Evolutionary conservation across 2,797 vertebrate species (phyloP), one percentile per base, ranked within the genome.

Genomic region (Chaetodon trifasciatus): DNA sequence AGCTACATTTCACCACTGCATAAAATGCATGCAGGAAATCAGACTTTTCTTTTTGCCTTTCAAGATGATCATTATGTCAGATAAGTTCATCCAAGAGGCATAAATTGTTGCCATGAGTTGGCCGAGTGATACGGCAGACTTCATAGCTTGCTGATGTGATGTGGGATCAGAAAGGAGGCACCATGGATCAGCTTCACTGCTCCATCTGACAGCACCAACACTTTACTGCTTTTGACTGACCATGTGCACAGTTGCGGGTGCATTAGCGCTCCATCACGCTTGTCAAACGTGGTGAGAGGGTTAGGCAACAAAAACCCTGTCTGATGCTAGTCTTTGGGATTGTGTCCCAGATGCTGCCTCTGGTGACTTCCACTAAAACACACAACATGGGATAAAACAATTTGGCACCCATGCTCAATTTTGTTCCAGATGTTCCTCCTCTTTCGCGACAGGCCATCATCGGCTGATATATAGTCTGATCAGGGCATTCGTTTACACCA

Each of bases 261-360:
- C 28, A 56, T 58, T 42, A 35, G 63, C 49, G 44, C 28, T 69
- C 49, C 28, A 13, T 79, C 57, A 52, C 49, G 46, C 7, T 6
- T 66, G 61, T 57, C 32, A 67, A 72, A 44, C 6, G 17, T 55
- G 21, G 21, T 0, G 4, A 53, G 24, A 65, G 17, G 39, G n/a
- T n/a, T n/a, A 44, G 17, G n/a, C 7, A 60, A 42, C 52, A 57
- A 69, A 46, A 5, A 12, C 12, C 42, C 42, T 44, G 11, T 49
- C n/a, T 11, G 28, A 50, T 0, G 3, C 37, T 39, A 1, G 21
- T 56, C 32, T 40, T 39, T 6, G 12, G 52, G 53, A 66, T 5
- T 24, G 50, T 72, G 24, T 49, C 19, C 35, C n/a, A 52, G 23
- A 24, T 37, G 64, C 35, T 50, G 24, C 23, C 35, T 46, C 42